Conservation (phyloP, 2,113 vertebrate genomes). For the Vulpes lagopus region DNA sequence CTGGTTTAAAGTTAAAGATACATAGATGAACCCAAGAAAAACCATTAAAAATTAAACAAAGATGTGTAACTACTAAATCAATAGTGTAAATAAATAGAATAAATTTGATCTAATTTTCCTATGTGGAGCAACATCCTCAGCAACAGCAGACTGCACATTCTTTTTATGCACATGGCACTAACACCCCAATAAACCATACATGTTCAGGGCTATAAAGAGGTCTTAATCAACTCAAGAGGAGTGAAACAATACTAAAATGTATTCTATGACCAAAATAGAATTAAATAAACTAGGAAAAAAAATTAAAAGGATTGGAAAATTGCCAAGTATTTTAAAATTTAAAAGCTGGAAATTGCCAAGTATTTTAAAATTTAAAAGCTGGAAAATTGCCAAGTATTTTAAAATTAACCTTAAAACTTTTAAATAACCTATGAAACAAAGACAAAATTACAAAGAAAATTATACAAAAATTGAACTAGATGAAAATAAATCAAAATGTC, state of each 20-base stretch:
- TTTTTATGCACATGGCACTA: neutral
- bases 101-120: neutral
- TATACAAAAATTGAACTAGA: neutral
- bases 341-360: neutral
- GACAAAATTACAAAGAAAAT: neutral
- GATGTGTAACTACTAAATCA: too few relatives aligned
- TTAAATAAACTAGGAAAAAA: neutral
- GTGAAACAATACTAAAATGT: neutral
- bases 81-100: too few relatives aligned
- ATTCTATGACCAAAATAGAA: neutral
- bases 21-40: neutral
- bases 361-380: neutral
- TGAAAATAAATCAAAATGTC: neutral
- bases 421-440: neutral
- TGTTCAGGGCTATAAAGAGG: neutral
- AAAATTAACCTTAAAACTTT: slow-evolving; percentile 31
- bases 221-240: neutral
- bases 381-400: neutral
- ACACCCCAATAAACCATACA: neutral
- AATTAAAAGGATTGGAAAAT: neutral
- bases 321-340: neutral
- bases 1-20: neutral
- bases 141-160: neutral
- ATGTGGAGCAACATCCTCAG: neutral
- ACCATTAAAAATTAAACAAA: neutral